Conservation (phyloP, 2,113 vertebrate species). For the Carettochelys insculpta region DNA sequence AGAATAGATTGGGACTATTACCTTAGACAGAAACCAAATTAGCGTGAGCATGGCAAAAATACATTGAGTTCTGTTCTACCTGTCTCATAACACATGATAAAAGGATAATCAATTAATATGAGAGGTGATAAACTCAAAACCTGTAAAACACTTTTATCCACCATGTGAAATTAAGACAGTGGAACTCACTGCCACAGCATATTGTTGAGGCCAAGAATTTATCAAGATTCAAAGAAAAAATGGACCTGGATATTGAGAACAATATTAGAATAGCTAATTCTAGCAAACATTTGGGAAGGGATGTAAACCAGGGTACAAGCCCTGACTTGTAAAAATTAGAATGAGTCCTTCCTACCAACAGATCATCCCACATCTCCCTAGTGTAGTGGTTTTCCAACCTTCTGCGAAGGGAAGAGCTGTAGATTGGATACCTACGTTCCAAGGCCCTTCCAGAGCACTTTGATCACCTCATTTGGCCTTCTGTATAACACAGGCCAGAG, state of each 20-base stretch:
- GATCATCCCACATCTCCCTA: background rate
- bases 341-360: background rate
- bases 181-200: conserved; percentile 5
- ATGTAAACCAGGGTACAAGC: background rate
- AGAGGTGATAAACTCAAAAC: conserved; percentile 1
- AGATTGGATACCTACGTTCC: background rate
- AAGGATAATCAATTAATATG: background rate
- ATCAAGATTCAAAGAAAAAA: background rate
- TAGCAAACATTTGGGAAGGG: background rate
- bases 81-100: background rate
- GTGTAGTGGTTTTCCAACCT: background rate
- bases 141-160: background rate
- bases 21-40: background rate
- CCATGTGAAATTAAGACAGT: background rate
- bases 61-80: background rate
- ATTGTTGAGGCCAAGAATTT: background rate
- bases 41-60: background rate
- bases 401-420: background rate
- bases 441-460: background rate
- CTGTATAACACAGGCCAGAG: background rate
- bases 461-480: background rate
- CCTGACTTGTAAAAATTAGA: background rate
- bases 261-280: background rate
- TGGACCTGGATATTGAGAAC: background rate
- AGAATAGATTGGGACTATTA: background rate